Base-by-base conservation (phyloP, 2,888 invertebrate genomes). In the Laothoe populi region DNA sequence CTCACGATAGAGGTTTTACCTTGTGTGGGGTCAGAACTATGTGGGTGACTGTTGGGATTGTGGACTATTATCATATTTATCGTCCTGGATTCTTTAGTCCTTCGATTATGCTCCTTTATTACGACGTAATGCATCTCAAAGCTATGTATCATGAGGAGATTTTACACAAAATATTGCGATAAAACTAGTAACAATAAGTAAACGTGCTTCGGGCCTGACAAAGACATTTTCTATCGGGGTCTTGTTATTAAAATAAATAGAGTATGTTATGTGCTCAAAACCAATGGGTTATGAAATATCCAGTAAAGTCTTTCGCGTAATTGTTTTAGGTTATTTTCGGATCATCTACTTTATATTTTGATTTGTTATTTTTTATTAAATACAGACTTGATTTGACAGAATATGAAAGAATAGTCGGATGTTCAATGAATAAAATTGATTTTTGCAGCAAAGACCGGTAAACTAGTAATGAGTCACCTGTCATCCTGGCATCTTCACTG, bases 171-270 rank as follows among this genome's bases (percentile, higher is more conserved):
- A 40, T 11, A 1, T 16, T 26, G 8, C 24, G 26, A 8, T 16
- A 10, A 31, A 53, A 31, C 10, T 48, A 11, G 13, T 31, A 23
- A 31, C 11, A 11, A 53, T 53, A 53, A 31, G 4, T 31, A 31
- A 53, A 31, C 16, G 31, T 16, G 31, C 31, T 11, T 19, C 11
- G 13, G 5, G 5, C 2, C 35, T 11, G 19, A 53, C n/a, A n/a
- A 11, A 31, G 8, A 19, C 11, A 11, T 31, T 53, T 35, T 31
- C 35, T 19, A 35, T 31, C 31, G 8, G 23, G 35, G 19, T 11
- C 19, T 35, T 19, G 35, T 53, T 53, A 53, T 53, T 53, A 53
- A 31, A 53, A 53, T 53, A 53, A 53, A 53, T 53, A 53, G 53
- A 53, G 49, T 4, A 19, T 19, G 26, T 24, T 5, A 26, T 24